Conservation (phyloP, 2,113 vertebrate species). For the Gasterosteus aculeatus region DNA sequence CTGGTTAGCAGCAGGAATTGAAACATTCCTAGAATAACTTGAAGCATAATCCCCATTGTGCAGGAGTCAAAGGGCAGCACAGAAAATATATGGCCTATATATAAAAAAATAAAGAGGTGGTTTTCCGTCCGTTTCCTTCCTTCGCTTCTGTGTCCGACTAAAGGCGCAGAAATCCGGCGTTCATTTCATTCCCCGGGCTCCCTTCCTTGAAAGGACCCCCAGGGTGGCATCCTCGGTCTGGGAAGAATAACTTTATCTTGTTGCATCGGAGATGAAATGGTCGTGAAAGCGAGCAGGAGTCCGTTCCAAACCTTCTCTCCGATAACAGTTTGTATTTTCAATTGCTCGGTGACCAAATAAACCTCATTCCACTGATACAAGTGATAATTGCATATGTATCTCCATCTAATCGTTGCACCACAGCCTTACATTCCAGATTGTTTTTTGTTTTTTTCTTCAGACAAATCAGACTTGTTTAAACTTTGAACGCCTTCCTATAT, state of each 20-base stretch:
- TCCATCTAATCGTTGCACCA: not conserved
- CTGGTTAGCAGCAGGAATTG: conserved; percentile 83
- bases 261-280: conserved; percentile 22
- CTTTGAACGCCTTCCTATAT: conserved; percentile 50
- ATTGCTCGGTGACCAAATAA: not conserved
- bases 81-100: conserved; percentile 41
- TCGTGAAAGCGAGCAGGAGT: not conserved
- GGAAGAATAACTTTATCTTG: conserved; percentile 52
- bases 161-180: conserved; percentile 48
- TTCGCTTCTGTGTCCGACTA: conserved; percentile 44
- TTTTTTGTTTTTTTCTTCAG: not conserved
- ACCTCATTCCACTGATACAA: not conserved
- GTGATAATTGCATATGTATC: not conserved
- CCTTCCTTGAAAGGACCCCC: conserved; percentile 55
- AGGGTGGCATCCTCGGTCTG: conserved; percentile 59
- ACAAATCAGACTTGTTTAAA: conserved; percentile 50
- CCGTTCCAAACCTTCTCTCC: not conserved
- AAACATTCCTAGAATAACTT: conserved; percentile 87
- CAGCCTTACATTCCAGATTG: not conserved
- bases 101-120: conserved; percentile 30
- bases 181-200: conserved; percentile 65
- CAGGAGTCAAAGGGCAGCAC: conserved; percentile 66
- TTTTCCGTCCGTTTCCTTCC: conserved; percentile 20
- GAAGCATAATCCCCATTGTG: conserved; percentile 85
- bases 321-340: conserved; percentile 13